phyloP scores from a whole-genome alignment of 2,797 vertebrate species.

The Lacerta bilineata region DNA sequence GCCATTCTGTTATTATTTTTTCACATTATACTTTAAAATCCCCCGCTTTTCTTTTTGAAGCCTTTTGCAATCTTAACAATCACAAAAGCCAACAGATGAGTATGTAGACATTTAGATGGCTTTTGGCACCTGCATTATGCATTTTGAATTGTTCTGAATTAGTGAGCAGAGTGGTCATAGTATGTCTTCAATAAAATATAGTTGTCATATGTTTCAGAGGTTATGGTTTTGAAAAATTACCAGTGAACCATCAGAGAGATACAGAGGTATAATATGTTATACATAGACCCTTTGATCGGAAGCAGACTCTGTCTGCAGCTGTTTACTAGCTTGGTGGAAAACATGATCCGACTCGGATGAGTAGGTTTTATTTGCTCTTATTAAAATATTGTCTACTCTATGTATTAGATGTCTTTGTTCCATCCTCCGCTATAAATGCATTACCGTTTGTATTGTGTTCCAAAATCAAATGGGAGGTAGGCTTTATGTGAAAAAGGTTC shows the following conservation, averaged over 20 bases:
- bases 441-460: slow-evolving; percentile 33
- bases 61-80: slow-evolving; percentile 61
- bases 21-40: slow-evolving; percentile 55
- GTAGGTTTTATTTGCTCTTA: slow-evolving; percentile 71
- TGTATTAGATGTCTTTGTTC: slow-evolving; percentile 54
- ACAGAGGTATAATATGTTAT: slow-evolving; percentile 71
- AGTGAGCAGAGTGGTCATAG: slow-evolving; percentile 52
- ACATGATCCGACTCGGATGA: slow-evolving; percentile 63
- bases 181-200: slow-evolving; percentile 73
- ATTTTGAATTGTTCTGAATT: slow-evolving; percentile 64
- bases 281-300: slow-evolving; percentile 70
- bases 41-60: slow-evolving; percentile 58
- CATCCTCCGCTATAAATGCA: slow-evolving; percentile 22
- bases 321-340: slow-evolving; percentile 76
- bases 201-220: slow-evolving; percentile 73
- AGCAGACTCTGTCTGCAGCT: slow-evolving; percentile 76
- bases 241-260: slow-evolving; percentile 73
- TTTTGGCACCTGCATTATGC: slow-evolving; percentile 57
- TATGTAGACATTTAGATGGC: slow-evolving; percentile 64
- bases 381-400: slow-evolving; percentile 62
- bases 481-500: slow-evolving; percentile 23
- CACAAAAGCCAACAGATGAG: slow-evolving; percentile 64
- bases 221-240: slow-evolving; percentile 74
- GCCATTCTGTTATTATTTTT: slow-evolving; percentile 55
- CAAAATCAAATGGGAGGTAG: slow-evolving; percentile 34